Percentiles rank a stretch among this genome's conserved stretches.
Evolutionary conservation across 2,113 vertebrate species (phyloP).

Genomic region (Spizaetus ornatus): DNA sequence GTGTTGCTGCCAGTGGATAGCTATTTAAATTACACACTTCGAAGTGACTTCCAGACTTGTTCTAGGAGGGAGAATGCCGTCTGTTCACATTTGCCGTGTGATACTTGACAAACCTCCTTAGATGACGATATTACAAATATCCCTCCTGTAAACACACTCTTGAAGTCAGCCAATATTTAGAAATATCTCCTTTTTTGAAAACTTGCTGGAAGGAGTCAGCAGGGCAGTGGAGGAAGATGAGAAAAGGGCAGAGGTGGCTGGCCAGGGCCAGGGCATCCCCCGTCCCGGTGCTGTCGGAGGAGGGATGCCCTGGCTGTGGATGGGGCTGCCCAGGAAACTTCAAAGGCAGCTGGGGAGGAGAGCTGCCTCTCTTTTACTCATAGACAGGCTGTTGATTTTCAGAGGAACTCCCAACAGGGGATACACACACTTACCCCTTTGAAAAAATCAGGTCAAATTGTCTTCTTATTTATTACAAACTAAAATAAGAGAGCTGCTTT

Average conservation of each 20-base stretch:
- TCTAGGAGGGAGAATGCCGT: neutral
- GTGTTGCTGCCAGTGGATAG: neutral
- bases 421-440: neutral
- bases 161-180: neutral
- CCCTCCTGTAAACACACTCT: neutral
- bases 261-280: neutral
- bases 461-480: neutral
- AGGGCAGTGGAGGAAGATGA: neutral
- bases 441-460: slow-evolving; percentile 44
- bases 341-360: neutral
- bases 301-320: neutral
- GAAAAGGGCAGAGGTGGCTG: neutral
- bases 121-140: neutral
- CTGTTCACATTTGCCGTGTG: neutral
- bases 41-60: neutral
- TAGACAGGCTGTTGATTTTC: neutral
- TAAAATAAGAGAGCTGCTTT: neutral
- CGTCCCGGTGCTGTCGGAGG: accelerated
- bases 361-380: neutral
- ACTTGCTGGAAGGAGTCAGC: neutral
- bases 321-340: neutral
- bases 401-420: neutral
- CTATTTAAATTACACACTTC: neutral
- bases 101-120: neutral
- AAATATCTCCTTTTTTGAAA: neutral